phyloP scores from a whole-genome alignment of 1,140 invertebrate genomes.

The Stenopsyche tienmushanensis region DNA sequence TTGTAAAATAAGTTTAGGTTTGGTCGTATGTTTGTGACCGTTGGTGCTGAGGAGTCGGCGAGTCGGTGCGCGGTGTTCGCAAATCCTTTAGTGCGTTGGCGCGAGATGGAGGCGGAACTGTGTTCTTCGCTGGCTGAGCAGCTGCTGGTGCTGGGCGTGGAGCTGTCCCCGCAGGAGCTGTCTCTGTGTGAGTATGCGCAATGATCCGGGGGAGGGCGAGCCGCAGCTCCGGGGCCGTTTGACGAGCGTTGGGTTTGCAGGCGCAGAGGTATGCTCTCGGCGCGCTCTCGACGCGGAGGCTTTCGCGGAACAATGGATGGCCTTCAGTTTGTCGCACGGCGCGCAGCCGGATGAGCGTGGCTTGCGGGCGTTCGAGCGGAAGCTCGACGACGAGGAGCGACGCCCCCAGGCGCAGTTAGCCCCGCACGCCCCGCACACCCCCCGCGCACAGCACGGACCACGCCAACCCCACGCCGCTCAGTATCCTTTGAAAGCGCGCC shows the following conservation, averaged over 20 bases:
- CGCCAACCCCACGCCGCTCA: background rate
- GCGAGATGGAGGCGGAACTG: background rate
- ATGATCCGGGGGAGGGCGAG: background rate
- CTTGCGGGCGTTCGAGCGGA: conserved; percentile 61
- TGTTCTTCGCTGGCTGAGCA: conserved; percentile 16
- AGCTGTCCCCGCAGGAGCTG: background rate
- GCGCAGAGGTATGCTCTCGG: conserved; percentile 59
- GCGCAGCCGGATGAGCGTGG: conserved; percentile 58
- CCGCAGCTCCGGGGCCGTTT: conserved; percentile 36
- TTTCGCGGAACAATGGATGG: conserved; percentile 68
- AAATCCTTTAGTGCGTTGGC: conserved; percentile 36
- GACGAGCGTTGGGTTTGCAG: conserved; percentile 44
- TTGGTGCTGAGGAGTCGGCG: conserved; percentile 57
- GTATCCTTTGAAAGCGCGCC: conserved; percentile 31
- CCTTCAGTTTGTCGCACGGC: conserved; percentile 63
- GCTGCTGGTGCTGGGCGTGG: background rate
- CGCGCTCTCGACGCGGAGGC: conserved; percentile 64
- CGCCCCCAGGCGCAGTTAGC: background rate
- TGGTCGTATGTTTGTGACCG: too few relatives aligned
- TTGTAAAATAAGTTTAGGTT: too few relatives aligned
- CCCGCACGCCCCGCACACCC: conserved; percentile 19
- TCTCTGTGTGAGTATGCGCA: background rate
- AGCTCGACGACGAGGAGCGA: conserved; percentile 48
- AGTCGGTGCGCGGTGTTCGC: conserved; percentile 5
- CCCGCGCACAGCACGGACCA: background rate